phyloP scores from a whole-genome alignment of 2,113 vertebrate genomes.

The Silurus meridionalis region DNA sequence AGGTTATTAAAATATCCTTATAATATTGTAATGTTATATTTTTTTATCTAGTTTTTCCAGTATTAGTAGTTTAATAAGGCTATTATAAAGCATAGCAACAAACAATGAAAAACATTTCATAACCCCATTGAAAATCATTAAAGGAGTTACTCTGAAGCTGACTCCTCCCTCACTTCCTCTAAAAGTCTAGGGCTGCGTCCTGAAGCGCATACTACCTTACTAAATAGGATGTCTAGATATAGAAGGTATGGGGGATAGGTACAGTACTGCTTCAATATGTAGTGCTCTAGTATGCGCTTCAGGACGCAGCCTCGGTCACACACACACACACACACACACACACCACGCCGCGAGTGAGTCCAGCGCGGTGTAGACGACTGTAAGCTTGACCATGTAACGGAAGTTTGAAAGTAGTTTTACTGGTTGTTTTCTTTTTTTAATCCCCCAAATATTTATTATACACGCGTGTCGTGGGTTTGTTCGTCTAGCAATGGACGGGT shows the following conservation, averaged over 20 bases:
- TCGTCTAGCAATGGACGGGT: constrained; percentile 41
- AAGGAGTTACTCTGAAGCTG: not conserved
- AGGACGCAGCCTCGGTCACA: not conserved
- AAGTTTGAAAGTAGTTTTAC: not conserved
- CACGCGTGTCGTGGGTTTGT: not conserved
- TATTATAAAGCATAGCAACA: no score
- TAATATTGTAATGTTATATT: not conserved
- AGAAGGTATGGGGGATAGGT: not conserved
- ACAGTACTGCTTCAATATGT: not conserved
- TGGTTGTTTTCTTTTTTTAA: not conserved
- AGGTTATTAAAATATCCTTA: not conserved
- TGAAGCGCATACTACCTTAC: not conserved
- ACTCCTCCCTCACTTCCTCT: constrained; percentile 49
- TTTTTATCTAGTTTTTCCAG: not conserved
- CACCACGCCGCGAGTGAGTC: not conserved
- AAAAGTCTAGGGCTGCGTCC: constrained; percentile 1
- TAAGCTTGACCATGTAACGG: constrained; percentile 4
- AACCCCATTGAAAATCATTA: no score
- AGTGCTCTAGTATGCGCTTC: not conserved
- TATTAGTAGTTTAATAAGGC: not conserved
- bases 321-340: no score
- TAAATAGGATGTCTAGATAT: not conserved
- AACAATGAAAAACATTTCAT: no score
- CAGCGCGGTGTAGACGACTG: not conserved
- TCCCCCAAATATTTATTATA: not conserved